Conservation (phyloP, 2,888 invertebrate species). For the Troilus luridus region DNA sequence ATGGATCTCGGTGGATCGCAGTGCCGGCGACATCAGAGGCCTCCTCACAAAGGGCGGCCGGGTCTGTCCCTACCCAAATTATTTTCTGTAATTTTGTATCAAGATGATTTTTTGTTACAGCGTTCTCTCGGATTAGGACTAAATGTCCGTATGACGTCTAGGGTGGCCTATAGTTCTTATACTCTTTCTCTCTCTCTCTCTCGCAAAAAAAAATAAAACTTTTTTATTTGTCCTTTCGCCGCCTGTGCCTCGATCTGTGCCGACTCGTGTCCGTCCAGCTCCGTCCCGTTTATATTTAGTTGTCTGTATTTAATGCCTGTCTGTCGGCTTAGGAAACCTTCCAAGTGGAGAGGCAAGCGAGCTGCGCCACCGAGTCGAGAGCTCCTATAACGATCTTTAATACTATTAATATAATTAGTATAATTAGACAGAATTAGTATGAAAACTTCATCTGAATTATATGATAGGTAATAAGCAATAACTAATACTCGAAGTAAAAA, state of each 20-base stretch:
- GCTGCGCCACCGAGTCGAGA: background rate
- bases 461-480: no score
- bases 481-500: no score
- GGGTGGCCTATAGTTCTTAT: constrained; percentile 19
- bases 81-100: constrained; percentile 40
- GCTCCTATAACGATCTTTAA: no score
- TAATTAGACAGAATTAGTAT: no score
- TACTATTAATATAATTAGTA: no score
- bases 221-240: background rate
- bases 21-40: constrained; percentile 2
- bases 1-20: background rate
- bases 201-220: background rate
- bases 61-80: background rate
- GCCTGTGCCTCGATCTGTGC: background rate
- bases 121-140: background rate
- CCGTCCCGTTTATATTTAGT: background rate
- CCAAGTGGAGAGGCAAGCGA: background rate
- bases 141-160: constrained; percentile 18
- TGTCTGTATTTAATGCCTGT: background rate
- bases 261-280: background rate
- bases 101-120: background rate
- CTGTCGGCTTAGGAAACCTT: background rate
- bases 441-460: no score
- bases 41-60: background rate
- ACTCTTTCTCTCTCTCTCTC: background rate